Base-by-base conservation (phyloP, 2,888 invertebrate species). In the Philereme vetulata region DNA sequence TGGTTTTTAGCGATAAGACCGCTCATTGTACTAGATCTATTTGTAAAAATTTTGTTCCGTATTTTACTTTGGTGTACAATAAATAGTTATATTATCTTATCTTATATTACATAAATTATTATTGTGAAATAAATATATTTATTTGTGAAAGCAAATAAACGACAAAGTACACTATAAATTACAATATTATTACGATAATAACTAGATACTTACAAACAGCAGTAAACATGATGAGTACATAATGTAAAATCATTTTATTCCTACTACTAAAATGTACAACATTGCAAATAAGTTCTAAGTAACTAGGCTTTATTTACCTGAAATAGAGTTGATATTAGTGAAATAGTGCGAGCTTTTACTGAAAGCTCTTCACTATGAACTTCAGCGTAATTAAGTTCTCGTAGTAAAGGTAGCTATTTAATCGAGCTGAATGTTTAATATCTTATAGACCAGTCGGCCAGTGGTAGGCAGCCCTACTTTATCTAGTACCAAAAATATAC, bases 381-480 rank as follows among this genome's bases (percentile, higher is more conserved):
- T 52, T 34, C 35, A 52, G 36, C 44, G 35, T 50, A 9, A 50
- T 42, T 32, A 49, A 40, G 40, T 50, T 50, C 50, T 8, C 32
- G n/a, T n/a, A 50, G 38, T 21, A 21, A 21, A 21, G 21, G 21
- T 21, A 38, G 38, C 1, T 38, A 38, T 38, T 38, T 38, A 7
- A 38, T 38, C 38, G 7, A 38, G 38, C 38, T 6, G 38, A 38
- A 38, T 38, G 38, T 38, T 2, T 35, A 38, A 38, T 38, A 6
- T 38, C 38, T 38, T 6, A 38, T 36, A 36, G 10, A 46, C 47
- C 11, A 3, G 40, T 38, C 5, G 32, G 49, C 49, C 43, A 21
- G 21, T 21, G 21, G 21, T 21, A 21, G 21, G 2, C 21, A 21
- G 21, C 21, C 21, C 2, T 21, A 1, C 21, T 1, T 2, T 21